Evolutionary conservation across 2,888 invertebrate species (phyloP).

Genomic region (Caenorhabditis wallacei): DNA sequence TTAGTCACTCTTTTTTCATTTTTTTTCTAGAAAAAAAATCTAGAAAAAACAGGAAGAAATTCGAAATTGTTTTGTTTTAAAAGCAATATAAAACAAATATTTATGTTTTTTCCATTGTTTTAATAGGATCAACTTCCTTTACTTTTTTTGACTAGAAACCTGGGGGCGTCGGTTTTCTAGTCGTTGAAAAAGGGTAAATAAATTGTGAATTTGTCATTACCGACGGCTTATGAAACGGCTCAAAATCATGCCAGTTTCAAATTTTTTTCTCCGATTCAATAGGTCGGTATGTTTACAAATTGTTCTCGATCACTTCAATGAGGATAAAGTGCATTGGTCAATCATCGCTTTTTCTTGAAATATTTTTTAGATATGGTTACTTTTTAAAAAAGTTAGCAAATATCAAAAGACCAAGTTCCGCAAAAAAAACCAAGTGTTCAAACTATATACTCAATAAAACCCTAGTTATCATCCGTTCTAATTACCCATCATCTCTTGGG

Average conservation of each 20-base stretch:
- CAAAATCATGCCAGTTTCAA: not conserved
- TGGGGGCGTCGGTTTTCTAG: conserved; percentile 8
- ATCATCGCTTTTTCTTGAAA: too few species aligned
- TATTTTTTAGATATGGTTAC: too few species aligned
- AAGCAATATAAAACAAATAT: too few species aligned
- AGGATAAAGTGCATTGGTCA: not conserved
- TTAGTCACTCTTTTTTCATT: too few species aligned
- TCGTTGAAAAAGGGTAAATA: conserved; percentile 23
- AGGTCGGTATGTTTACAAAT: not conserved
- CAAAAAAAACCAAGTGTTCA: too few species aligned
- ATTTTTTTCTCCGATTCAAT: not conserved
- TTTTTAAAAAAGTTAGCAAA: too few species aligned
- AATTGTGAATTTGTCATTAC: conserved; percentile 24
- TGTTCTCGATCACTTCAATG: not conserved
- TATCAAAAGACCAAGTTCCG: not conserved
- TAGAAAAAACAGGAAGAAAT: not conserved
- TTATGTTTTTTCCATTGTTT: too few species aligned
- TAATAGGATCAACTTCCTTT: too few species aligned
- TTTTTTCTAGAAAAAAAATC: too few species aligned
- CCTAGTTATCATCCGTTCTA: too few species aligned
- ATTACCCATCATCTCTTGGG: too few species aligned
- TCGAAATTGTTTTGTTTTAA: not conserved
- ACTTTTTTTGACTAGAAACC: not conserved
- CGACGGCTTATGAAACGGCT: conserved; percentile 17
- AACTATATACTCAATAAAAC: too few species aligned